Evolutionary conservation across 2,113 vertebrate genomes (phyloP).

Genomic region (Xerus inauris): DNA sequence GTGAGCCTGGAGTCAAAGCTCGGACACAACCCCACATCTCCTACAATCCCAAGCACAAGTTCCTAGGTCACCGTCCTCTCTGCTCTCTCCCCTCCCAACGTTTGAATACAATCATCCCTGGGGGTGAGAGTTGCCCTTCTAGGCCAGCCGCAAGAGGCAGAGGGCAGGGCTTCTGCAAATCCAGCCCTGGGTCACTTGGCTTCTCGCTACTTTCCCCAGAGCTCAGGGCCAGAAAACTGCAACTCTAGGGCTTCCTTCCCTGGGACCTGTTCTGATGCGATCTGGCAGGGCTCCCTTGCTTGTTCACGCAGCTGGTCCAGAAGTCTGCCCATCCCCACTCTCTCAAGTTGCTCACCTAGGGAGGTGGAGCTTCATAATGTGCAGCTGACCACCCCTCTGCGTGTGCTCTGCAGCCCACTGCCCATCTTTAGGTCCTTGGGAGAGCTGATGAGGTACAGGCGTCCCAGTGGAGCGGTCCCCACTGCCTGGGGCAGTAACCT

Average conservation of each 20-base stretch:
- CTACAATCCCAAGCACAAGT: neutral
- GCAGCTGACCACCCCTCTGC: neutral
- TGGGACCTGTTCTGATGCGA: neutral
- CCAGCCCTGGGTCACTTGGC: neutral
- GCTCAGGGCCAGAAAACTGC: neutral
- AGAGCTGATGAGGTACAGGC: neutral
- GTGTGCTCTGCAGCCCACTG: neutral
- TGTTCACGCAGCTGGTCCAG: neutral
- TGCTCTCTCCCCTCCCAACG: neutral
- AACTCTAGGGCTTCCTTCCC: neutral
- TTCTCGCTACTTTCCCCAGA: neutral
- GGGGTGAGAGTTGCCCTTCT: neutral
- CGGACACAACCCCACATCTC: neutral
- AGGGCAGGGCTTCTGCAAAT: neutral
- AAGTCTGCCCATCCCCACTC: neutral
- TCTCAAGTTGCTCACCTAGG: neutral
- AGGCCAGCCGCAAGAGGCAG: neutral
- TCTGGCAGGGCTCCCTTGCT: neutral
- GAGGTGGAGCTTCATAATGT: neutral
- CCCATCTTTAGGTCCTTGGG: neutral
- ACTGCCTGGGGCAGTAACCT: neutral
- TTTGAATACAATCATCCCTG: neutral
- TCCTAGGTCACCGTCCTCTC: neutral
- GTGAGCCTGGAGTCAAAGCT: neutral
- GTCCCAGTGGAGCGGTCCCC: too few species aligned